phyloP scores from a whole-genome alignment of 2,113 vertebrate genomes.

The Nibea albiflora region DNA sequence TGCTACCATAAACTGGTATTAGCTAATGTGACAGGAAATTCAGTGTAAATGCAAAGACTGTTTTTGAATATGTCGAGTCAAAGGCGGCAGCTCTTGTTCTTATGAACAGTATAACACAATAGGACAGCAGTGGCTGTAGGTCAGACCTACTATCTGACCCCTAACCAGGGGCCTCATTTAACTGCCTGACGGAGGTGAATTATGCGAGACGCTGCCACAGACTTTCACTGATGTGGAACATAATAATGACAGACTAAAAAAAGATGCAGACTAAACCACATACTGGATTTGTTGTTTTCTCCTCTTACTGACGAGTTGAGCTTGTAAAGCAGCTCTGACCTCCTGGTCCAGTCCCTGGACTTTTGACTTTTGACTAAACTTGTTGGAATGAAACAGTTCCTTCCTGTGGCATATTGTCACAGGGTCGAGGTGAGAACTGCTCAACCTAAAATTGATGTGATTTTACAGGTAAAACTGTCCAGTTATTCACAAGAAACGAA shows the following conservation, averaged over 20 bases:
- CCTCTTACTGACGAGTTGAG: neutral
- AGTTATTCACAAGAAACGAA: neutral
- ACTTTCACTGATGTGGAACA: neutral
- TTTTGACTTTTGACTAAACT: neutral
- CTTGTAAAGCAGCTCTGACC: neutral
- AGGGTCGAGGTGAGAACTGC: neutral
- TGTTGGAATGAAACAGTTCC: neutral
- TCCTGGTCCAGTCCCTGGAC: neutral
- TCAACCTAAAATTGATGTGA: neutral
- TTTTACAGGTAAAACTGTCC: neutral
- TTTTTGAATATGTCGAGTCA: neutral
- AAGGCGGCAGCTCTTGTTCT: neutral
- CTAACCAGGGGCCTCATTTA: neutral
- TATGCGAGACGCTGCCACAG: neutral
- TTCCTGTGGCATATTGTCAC: neutral
- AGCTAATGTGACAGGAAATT: neutral
- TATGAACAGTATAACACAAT: neutral
- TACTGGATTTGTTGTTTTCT: neutral
- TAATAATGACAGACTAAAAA: neutral
- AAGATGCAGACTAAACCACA: neutral
- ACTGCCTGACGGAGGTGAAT: slow-evolving; percentile 3
- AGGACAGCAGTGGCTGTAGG: neutral
- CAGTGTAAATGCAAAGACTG: neutral
- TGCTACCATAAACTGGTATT: no score
- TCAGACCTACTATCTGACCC: slow-evolving; percentile 16